A percentile compares a stretch with the other conserved stretches of the same genome.
Conservation (phyloP, 2,797 vertebrate species). For the Pogoniulus pusillus region DNA sequence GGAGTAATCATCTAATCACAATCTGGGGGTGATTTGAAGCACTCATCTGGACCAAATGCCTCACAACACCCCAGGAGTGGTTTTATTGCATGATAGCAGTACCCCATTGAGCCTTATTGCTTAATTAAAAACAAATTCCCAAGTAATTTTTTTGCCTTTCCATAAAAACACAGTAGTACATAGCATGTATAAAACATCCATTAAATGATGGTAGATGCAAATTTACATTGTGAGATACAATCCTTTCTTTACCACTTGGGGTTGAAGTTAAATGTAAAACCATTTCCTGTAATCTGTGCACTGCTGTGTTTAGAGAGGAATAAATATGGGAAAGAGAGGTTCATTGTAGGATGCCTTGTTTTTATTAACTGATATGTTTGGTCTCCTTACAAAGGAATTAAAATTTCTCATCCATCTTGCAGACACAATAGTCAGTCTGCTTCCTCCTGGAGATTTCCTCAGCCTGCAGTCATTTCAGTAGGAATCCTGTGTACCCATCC, state of each 20-base stretch:
- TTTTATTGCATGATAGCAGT: conserved; percentile 66
- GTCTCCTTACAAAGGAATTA: background rate
- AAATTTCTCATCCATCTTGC: background rate
- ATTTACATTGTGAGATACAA: conserved; percentile 37
- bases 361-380: conserved; percentile 40
- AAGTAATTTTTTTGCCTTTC: conserved; percentile 69
- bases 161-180: conserved; percentile 62
- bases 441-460: background rate
- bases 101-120: conserved; percentile 73
- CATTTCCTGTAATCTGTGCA: conserved; percentile 39
- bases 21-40: conserved; percentile 73
- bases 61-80: conserved; percentile 68
- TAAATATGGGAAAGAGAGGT: conserved; percentile 31
- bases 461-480: background rate
- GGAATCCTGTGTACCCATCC: background rate
- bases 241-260: conserved; percentile 42
- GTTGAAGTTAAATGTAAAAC: conserved; percentile 52
- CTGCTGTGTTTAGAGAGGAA: conserved; percentile 54
- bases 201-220: conserved; percentile 64
- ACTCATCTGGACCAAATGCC: conserved; percentile 68
- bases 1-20: conserved; percentile 73
- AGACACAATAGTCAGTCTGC: background rate
- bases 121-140: conserved; percentile 81
- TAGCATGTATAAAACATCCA: conserved; percentile 52
- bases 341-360: conserved; percentile 48